Base-by-base conservation (phyloP, 2,113 vertebrate genomes). In the Chaetodon auriga region DNA sequence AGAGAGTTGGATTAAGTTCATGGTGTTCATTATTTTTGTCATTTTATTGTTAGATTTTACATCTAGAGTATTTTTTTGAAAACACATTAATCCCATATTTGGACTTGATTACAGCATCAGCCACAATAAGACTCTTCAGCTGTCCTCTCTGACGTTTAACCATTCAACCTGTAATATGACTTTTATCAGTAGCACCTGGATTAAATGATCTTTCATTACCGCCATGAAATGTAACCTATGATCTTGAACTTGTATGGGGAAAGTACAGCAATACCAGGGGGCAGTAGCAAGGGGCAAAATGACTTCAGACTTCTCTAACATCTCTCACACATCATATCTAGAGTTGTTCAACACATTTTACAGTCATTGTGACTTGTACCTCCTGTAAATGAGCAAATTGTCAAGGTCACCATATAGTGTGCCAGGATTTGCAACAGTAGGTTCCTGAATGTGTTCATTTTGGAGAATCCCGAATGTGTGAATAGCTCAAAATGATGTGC, bases 391-490 rank as follows among this genome's bases (percentile, higher is more conserved):
- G 14, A 19, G 3, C 7, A 58, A 1, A 48, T 41, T 51, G 13
- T 35, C 23, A 53, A 30, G 18, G 13, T 64, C 3, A 43, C 7
- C 5, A 43, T 16, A 43, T 4, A 12, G 23, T 54, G 57, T 68
- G 36, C 23, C 7, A 19, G 2, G 30, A 30, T n/a, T 36, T 74
- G 45, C 58, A 77, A 64, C 41, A 82, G 19, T 23, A 9, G 46
- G 13, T 63, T 76, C 57, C 25, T 38, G 7, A 25, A 19, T 78
- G 8, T 71, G 16, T 77, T 65, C 25, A 63, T 65, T 58, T 65
- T 38, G 64, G 64, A 21, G 7, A 69, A 25, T 55, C 23, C 48
- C 25, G 18, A 63, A 14, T 51, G 5, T 66, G 43, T 3, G 7
- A 6, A 60, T 19, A 54, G 35, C 51, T 48, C 21, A 64, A 48